Evolutionary conservation across 37 sponge, comb jelly and placozoan genomes (phyloP), one percentile per base, ranked within the genome.

Genomic region (Halichondria panicea): DNA sequence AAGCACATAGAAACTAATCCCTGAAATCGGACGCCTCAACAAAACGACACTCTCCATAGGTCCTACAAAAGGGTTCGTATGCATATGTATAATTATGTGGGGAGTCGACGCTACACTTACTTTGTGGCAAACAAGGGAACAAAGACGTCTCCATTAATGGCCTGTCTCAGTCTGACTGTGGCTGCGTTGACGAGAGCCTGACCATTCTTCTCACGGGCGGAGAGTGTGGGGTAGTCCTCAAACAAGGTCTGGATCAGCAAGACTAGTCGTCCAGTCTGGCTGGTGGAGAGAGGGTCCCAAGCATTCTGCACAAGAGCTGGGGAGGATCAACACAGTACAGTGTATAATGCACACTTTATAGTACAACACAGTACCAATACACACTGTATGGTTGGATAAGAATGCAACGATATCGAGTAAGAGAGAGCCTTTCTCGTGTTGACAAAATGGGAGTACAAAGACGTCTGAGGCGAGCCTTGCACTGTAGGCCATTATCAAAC

Each of bases 211-310:
- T 43, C 40, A 34, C 66, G 60, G 3, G 70, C 31, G 3, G 80
- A 44, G 21, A 89, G 64, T 12, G 84, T 85, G 42, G 87, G 87
- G 42, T 64, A 90, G 72, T 90, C 77, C 57, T 69, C 57, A 32
- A 60, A 56, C 40, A 90, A 63, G 19, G 37, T 21, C 42, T 34
- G 60, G 33, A 89, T 48, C 6, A 70, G 62, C 5, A 50, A 18
- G 1, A 71, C 71, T 22, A 87, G 52, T 19, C 65, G 40, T 15
- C 18, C 18, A n/a, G 84, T 83, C 75, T 92, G 85, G 1, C 66
- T 24, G 32, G 71, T 43, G 33, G 92, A 92, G 44, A 92, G 41
- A 1, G 88, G 84, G 61, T 92, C 92, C 92, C 92, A 92, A 3
- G 61, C 81, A 32, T 52, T 55, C 70, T 79, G 67, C 18, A 76